phyloP scores from a whole-genome alignment of 1,140 invertebrate species.

The Ceratoteleas bidentatus region DNA sequence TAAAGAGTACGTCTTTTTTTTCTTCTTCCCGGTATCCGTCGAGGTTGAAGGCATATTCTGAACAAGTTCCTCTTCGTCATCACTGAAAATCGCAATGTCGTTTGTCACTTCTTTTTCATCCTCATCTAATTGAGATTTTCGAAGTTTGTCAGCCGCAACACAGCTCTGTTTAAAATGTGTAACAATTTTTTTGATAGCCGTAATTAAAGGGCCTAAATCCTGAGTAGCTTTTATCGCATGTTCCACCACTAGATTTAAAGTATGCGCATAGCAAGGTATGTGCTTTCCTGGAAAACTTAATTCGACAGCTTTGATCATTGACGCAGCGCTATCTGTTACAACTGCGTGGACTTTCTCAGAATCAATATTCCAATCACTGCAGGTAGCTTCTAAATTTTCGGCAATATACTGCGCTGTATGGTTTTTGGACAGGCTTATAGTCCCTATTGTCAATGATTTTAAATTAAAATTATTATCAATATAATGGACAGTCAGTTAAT shows the following conservation, averaged over 20 bases:
- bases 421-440: no score
- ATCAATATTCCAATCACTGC: no score
- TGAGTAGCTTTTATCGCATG: background rate
- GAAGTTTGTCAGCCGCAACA: background rate
- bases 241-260: background rate
- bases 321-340: no score
- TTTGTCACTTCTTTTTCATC: background rate
- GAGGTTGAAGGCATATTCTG: background rate
- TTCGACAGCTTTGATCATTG: no score
- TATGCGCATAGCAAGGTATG: no score
- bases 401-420: no score
- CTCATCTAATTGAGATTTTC: background rate
- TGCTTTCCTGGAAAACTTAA: no score
- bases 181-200: background rate
- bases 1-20: background rate
- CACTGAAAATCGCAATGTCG: background rate
- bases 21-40: background rate
- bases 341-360: no score
- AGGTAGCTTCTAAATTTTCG: no score
- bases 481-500: slow-evolving; percentile 1
- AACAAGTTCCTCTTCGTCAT: background rate
- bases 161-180: background rate
- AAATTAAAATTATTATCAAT: background rate
- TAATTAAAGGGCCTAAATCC: background rate
- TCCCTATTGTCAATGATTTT: no score